Percentiles rank a stretch among this genome's conserved stretches.
These are phyloP conservation scores for Tuberolachnus salignus DNA, from an alignment of 2,888 invertebrate genomes.

Conservation along the genomic window DNA sequence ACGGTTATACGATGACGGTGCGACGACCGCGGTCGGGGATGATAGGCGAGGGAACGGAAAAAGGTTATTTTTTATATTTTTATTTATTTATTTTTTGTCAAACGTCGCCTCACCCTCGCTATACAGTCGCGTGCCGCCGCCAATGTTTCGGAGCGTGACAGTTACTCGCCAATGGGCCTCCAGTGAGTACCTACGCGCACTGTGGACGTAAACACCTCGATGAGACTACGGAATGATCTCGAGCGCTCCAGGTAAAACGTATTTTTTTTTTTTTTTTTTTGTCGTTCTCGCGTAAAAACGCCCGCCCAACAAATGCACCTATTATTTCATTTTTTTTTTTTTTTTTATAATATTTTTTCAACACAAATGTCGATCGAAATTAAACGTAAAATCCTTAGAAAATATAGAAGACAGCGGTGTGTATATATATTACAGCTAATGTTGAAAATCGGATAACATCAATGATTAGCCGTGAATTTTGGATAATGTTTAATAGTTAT, in stretches of 20 bases:
- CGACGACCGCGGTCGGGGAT: neutral
- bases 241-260: slow-evolving; percentile 36
- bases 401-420: too few species aligned
- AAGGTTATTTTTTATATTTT: neutral
- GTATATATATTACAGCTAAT: too few species aligned
- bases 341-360: too few species aligned
- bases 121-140: slow-evolving; percentile 12
- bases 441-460: too few species aligned
- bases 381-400: too few species aligned
- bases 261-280: too few species aligned
- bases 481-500: too few species aligned
- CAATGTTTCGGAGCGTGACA: slow-evolving; percentile 37
- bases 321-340: too few species aligned
- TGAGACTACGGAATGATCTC: slow-evolving; percentile 54
- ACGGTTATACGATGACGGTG: slow-evolving; percentile 2
- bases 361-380: too few species aligned
- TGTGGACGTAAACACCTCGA: slow-evolving; percentile 41
- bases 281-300: too few species aligned
- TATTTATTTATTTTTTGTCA: slow-evolving; percentile 37
- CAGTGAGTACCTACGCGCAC: slow-evolving; percentile 22
- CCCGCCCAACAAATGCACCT: too few species aligned
- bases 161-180: slow-evolving; percentile 46
- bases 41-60: neutral
- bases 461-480: too few species aligned
- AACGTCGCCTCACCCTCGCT: neutral